phyloP scores from a whole-genome alignment of 2,888 invertebrate species.

The Eupithecia inturbata region DNA sequence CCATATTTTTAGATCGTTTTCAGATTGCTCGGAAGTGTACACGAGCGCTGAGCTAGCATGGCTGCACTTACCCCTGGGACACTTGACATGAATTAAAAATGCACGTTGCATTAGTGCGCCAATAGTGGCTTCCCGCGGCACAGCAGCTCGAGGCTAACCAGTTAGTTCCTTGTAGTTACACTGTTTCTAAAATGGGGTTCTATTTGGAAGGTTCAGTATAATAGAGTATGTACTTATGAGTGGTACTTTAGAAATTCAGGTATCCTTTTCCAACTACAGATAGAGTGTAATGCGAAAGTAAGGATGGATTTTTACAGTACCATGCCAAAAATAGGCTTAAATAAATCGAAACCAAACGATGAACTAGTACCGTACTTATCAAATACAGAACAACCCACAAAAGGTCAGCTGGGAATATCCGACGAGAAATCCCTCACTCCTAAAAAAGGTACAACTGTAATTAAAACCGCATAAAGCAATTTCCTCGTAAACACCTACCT shows the following conservation, averaged over 20 bases:
- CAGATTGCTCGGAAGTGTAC: neutral
- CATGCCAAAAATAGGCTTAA: neutral
- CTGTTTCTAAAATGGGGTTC: neutral
- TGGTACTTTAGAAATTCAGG: too few species aligned
- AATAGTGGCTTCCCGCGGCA: constrained; percentile 47
- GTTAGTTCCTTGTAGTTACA: constrained; percentile 2
- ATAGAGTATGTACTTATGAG: too few species aligned
- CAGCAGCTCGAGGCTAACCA: constrained; percentile 33
- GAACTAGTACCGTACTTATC: neutral
- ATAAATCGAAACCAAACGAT: neutral
- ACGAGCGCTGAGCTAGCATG: constrained; percentile 42
- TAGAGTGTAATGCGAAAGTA: neutral
- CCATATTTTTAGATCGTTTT: neutral
- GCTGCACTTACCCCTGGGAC: constrained; percentile 65
- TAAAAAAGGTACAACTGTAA: constrained; percentile 20
- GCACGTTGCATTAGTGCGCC: constrained; percentile 76
- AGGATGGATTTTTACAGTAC: neutral
- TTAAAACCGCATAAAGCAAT: constrained; percentile 35
- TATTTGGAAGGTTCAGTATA: neutral
- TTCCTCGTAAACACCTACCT: constrained; percentile 45
- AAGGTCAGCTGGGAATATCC: constrained; percentile 2
- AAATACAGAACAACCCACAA: neutral
- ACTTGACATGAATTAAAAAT: constrained; percentile 82
- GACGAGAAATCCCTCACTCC: constrained; percentile 2
- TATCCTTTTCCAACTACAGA: neutral